A percentile compares a stretch with the other conserved stretches of the same genome.
Evolutionary conservation across 1,140 invertebrate genomes (phyloP).

Genomic region (Kradibia gibbosae): DNA sequence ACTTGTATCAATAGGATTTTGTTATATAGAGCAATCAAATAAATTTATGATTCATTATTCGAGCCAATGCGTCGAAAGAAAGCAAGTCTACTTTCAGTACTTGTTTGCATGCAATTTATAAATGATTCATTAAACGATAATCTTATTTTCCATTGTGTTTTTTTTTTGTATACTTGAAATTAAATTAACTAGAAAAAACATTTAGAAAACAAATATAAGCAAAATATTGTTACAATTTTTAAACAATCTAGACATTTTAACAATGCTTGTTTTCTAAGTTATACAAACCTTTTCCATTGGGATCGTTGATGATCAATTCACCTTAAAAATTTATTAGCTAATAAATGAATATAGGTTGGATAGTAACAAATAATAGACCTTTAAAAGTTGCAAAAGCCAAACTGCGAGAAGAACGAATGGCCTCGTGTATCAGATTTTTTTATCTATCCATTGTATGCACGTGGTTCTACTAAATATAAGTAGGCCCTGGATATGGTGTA

Average conservation of each 20-base stretch:
- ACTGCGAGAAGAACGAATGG: background rate
- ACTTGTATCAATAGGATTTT: background rate
- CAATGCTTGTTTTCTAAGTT: too few relatives aligned
- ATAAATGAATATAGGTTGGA: background rate
- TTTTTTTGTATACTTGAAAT: too few relatives aligned
- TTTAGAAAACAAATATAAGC: too few relatives aligned
- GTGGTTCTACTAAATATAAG: background rate
- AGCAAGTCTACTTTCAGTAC: background rate
- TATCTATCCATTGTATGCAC: background rate
- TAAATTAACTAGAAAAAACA: too few relatives aligned
- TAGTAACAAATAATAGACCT: background rate
- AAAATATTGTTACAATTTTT: too few relatives aligned
- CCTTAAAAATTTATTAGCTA: too few relatives aligned
- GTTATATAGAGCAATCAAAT: background rate
- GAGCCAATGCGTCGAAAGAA: background rate
- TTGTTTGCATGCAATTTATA: background rate
- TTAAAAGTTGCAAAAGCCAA: background rate
- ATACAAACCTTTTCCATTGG: too few relatives aligned
- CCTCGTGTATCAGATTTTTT: constrained; percentile 9
- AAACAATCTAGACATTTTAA: too few relatives aligned
- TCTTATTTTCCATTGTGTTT: too few relatives aligned
- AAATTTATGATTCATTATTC: background rate
- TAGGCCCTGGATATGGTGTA: too few relatives aligned
- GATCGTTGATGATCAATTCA: too few relatives aligned
- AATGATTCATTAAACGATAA: background rate